Conservation (phyloP, 2,113 vertebrate species). For the Glareola pratincola region DNA sequence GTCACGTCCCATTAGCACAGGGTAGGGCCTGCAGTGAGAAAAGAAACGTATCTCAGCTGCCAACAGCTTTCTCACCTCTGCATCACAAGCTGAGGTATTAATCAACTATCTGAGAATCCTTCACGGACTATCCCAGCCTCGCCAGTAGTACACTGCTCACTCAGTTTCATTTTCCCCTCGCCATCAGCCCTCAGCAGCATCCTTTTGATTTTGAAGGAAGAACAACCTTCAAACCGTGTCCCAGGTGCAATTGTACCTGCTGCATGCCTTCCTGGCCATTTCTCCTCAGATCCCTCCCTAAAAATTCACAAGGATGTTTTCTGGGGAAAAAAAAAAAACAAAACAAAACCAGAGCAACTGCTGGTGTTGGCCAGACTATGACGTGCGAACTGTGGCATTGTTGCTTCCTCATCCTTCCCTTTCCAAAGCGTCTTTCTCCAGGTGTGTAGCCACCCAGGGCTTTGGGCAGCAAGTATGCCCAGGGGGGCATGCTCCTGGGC, state of each 20-base stretch:
- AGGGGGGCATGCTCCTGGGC: neutral
- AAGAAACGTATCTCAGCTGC: neutral
- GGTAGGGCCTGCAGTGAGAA: neutral
- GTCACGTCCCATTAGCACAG: neutral
- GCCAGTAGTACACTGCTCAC: neutral
- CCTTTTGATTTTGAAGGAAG: neutral
- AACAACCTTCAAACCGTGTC: neutral
- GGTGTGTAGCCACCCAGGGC: accelerated
- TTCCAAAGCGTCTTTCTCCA: neutral
- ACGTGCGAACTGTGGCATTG: neutral
- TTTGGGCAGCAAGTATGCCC: neutral
- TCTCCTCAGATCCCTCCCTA: neutral
- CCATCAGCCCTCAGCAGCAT: neutral
- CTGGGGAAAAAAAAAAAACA: neutral
- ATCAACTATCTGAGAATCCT: neutral
- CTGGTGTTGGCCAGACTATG: neutral
- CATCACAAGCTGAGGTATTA: neutral
- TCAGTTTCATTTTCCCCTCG: accelerated
- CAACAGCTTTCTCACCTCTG: neutral
- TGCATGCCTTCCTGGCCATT: neutral
- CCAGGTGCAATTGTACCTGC: neutral
- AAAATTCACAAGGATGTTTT: neutral
- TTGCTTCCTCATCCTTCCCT: neutral
- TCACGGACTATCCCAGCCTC: neutral
- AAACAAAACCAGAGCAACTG: neutral